Base-by-base conservation (phyloP, 2,797 vertebrate genomes). In the Cebuella pygmaea region DNA sequence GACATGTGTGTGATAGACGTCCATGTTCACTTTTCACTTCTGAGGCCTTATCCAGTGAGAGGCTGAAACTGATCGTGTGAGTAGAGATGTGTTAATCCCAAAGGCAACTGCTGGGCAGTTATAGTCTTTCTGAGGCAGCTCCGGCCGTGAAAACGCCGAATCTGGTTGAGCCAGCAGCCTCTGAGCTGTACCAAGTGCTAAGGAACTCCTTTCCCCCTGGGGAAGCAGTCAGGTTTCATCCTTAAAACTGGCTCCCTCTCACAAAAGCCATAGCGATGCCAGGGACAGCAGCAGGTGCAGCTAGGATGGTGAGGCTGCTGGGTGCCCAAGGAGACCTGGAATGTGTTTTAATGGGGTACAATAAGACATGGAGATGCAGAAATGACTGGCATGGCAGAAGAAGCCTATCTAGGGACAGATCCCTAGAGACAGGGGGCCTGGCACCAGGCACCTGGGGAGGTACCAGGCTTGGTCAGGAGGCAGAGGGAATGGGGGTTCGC, bases 51-150 rank as follows among this genome's bases (percentile, higher is more conserved):
- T 67, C 30, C 46, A 22, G 17, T 0, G 13, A 84, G 72, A 95
- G 55, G 2, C 64, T 1, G 11, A 75, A 64, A 27, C 1, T 7
- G 67, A 26, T 3, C 1, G 7, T 19, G 14, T 0, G 0, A 6
- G 22, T 39, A 4, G 81, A 93, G 89, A 52, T 13, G 11, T 14
- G 81, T 26, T 70, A 7, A 90, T 85, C 81, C 64, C 1, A 0
- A 48, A 78, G 67, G 44, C 36, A 20, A 17, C 5, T 26, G 33
- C 82, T 12, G 27, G 70, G 26, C 12, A 0, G 33, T 10, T 2
- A 75, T n/a, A 0, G 26, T 15, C 36, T 57, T 33, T 79, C 7
- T 2, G 52, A 84, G 67, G 67, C 1, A 1, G 30, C 79, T 44
- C n/a, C 4, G 36, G 50, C 36, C 5, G 55, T 5, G 5, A 39